These are phyloP conservation scores for Eonycteris spelaea DNA, from an alignment of 2,113 vertebrate genomes.

Conservation along the genomic window DNA sequence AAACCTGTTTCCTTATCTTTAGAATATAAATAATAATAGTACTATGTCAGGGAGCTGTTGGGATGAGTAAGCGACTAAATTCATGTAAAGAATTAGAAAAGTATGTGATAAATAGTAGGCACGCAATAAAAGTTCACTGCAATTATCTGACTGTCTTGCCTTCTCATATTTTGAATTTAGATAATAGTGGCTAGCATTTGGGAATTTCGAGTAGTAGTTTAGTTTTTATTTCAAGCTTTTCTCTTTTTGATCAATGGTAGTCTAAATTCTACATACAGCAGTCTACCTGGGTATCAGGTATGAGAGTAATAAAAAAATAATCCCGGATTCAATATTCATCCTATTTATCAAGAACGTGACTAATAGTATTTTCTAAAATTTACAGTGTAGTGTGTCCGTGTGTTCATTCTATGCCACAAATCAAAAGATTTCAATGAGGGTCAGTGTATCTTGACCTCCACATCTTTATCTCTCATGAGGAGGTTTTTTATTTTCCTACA, in stretches of 20 bases:
- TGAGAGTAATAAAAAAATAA: background rate
- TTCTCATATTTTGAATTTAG: background rate
- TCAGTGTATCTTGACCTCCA: background rate
- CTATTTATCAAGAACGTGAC: background rate
- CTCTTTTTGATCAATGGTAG: background rate
- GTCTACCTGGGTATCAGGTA: background rate
- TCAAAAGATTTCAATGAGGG: background rate
- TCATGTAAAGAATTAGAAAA: background rate
- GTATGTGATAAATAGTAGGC: background rate
- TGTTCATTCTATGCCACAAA: background rate
- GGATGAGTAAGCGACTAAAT: background rate
- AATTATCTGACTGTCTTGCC: background rate
- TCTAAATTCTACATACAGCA: background rate
- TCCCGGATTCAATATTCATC: background rate
- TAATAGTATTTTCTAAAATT: background rate
- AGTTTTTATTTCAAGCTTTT: slow-evolving; percentile 20
- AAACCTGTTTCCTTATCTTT: background rate
- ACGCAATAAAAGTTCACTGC: background rate
- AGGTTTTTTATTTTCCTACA: background rate
- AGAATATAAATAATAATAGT: background rate
- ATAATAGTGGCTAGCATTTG: background rate
- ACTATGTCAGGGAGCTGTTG: background rate
- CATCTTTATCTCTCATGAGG: background rate
- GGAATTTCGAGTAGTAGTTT: background rate
- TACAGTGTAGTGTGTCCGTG: background rate